Evolutionary conservation across 2,113 vertebrate genomes (phyloP), one percentile per base, ranked within the genome.

Genomic region (Gorsachius goisagi): DNA sequence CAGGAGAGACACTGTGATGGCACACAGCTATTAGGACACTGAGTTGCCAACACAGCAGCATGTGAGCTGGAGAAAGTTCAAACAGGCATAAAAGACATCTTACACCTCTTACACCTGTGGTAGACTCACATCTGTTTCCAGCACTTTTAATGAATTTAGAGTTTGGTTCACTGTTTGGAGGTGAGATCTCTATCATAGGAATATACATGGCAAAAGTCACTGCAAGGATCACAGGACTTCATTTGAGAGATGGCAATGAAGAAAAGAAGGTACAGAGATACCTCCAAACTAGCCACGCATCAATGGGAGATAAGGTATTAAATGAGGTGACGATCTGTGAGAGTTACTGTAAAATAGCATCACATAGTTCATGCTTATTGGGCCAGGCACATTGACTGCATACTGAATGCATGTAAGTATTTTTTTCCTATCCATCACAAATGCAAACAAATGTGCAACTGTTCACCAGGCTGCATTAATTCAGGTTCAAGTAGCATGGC

Each of bases 351-450:
- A 76, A 87, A 89, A 79, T 9, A 87, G 10, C 22, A 58, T 71
- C 59, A 45, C 4, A 20, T 22, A 14, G 8, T 62, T 85, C 50
- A 23, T 35, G 28, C 3, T 39, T 66, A 26, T 9, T 26, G 23
- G 13, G n/a, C 24, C 56, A 74, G 73, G 69, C 10, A 39, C 10
- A 37, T 1, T 68, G 55, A 74, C 41, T 45, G 14, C 8, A 33
- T 32, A 49, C 32, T 30, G 62, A 44, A 44, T 20, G 3, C 22
- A 41, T 7, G 1, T 2, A 37, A 35, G 22, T 4, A 2, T 5
- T 45, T 72, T 85, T 66, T 73, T 39, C 45, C 50, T 50, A 17
- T 24, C 22, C 52, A 17, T 24, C 22, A 56, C 17, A 62, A 75
- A 73, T 30, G 30, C 22, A 88, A 88, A 56, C 15, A 67, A 60